Base-by-base conservation (phyloP, 2,888 invertebrate species). In the Caenorhabditis macrosperma region DNA sequence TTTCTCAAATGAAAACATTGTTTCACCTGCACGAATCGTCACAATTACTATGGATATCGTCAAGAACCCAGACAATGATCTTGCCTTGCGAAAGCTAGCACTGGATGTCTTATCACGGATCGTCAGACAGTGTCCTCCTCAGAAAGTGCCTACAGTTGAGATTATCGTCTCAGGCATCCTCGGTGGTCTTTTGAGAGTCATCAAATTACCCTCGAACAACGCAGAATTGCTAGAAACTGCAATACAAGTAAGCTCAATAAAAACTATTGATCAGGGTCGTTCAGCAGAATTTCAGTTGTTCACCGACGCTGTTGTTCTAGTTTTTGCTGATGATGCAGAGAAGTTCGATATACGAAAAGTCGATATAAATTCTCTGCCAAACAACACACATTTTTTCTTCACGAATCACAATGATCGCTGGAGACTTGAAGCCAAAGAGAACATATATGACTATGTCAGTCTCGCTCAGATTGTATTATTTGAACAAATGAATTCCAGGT, bases 231-330 rank as follows among this genome's bases (percentile, higher is more conserved):
- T 44, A n/a, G 60, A 71, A 15, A 57, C 35, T 9, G 26, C 44
- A 4, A 17, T 67, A n/a, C n/a, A n/a, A n/a, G n/a, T n/a, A n/a
- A n/a, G n/a, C n/a, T n/a, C n/a, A n/a, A n/a, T n/a, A n/a, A n/a
- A n/a, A n/a, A n/a, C n/a, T n/a, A n/a, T n/a, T n/a, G n/a, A n/a
- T n/a, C n/a, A n/a, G n/a, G n/a, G n/a, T n/a, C n/a, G n/a, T n/a
- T n/a, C n/a, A n/a, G n/a, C n/a, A n/a, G n/a, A n/a, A n/a, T 60
- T 60, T 20, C 38, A 72, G 57, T 24, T 74, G 6, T 59, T 74
- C 64, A 46, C 33, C 2, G 50, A 64, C 20, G 24, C 59, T 4
- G 22, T 59, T 10, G 24, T 66, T 1, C 10, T 64, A 2, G 59
- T 64, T 2, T 74, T 74, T 17, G 57, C 24, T 1, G 41, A 74